Base-by-base conservation (phyloP, 2,888 invertebrate genomes). In the Nasonovia ribisnigri region DNA sequence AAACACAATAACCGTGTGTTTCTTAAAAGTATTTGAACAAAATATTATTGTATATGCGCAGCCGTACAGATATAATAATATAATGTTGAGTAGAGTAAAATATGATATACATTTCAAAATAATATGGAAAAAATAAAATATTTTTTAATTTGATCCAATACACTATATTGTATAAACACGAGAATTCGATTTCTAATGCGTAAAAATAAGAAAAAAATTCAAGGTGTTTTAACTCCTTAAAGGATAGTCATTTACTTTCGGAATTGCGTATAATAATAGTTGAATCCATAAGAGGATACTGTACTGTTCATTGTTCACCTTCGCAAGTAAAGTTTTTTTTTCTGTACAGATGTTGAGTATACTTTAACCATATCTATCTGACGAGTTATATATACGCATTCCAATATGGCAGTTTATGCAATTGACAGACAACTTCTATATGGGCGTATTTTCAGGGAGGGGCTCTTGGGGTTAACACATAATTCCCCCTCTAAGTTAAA, bases 181-280 rank as follows among this genome's bases (percentile, higher is more conserved):
- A 84, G 54, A 26, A 46, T 86, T 84, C 29, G 43, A 51, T 91
- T 92, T 92, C n/a, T 86, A 92, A 60, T 46, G 26, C 26, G 16
- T 46, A 8, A 42, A 24, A 92, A 77, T 24, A 88, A 88, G 60
- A 88, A 88, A 92, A 57, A 84, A 42, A 77, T 24, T 54, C 92
- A 92, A 92, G 92, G 88, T 54, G 92, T 92, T 88, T 92, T 77
- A 92, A 92, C 54, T 88, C 92, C 67, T 92, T 92, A 92, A 92
- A 88, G 87, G 92, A 88, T 54, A 77, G 51, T 92, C 88, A 77
- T 92, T 92, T 92, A 88, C 92, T 92, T 92, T 92, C 92, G 77
- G 42, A 77, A 88, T 92, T 43, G 43, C 88, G 88, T 88, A 77
- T 77, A 92, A 92, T 77, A 88, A 92, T 92, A 92, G 92, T 67